Percentiles rank a stretch among this genome's conserved stretches.
These are phyloP conservation scores for Gandaritis pyraliata DNA, from an alignment of 2,888 invertebrate genomes.

Conservation along the genomic window DNA sequence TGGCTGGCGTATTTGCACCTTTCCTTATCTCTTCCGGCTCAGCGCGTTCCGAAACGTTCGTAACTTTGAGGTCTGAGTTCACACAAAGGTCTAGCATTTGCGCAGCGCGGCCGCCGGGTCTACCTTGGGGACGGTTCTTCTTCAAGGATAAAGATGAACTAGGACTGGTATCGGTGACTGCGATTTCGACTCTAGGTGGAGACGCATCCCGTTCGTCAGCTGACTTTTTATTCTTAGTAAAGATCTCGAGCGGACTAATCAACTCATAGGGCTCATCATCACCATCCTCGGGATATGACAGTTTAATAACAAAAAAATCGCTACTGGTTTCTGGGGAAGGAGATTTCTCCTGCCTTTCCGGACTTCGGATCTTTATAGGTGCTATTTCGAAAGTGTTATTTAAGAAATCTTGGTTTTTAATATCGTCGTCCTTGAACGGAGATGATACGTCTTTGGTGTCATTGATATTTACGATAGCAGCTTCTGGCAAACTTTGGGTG, in stretches of 20 bases:
- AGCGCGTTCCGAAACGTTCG: constrained; percentile 54
- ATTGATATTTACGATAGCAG: constrained; percentile 28
- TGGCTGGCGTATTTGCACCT: constrained; percentile 59
- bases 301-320: constrained; percentile 70
- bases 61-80: constrained; percentile 58
- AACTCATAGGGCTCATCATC: too few species aligned
- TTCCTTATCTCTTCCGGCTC: constrained; percentile 62
- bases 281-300: too few species aligned
- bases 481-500: constrained; percentile 19
- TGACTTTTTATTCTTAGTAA: too few species aligned
- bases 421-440: too few species aligned
- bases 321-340: constrained; percentile 66
- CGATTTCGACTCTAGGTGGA: too few species aligned
- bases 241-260: too few species aligned
- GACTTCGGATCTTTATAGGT: constrained; percentile 70
- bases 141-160: too few species aligned
- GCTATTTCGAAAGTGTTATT: too few species aligned
- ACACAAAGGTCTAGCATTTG: constrained; percentile 76
- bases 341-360: constrained; percentile 61
- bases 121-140: constrained; percentile 70
- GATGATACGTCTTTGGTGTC: too few species aligned
- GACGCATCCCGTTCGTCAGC: too few species aligned
- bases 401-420: too few species aligned
- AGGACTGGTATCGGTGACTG: too few species aligned
- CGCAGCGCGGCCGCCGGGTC: constrained; percentile 69